Evolutionary conservation across 2,113 vertebrate species (phyloP).

Genomic region (Merops nubicus): DNA sequence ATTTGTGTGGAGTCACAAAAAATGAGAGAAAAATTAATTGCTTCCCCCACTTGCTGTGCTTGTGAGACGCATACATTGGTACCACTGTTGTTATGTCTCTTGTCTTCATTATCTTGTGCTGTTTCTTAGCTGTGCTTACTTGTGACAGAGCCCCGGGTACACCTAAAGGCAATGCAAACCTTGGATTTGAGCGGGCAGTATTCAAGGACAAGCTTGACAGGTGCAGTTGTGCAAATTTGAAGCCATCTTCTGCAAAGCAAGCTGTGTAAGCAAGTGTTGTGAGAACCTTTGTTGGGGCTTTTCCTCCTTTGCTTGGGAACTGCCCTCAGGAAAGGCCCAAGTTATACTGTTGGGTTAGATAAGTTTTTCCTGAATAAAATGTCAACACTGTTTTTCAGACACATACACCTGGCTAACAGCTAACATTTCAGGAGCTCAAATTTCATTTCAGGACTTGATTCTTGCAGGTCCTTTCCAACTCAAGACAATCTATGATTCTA

Average conservation of each 20-base stretch:
- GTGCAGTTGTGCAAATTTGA: background rate
- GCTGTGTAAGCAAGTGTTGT: background rate
- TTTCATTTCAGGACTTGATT: background rate
- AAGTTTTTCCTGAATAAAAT: background rate
- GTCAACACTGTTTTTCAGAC: background rate
- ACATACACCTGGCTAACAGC: background rate
- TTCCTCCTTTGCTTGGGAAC: background rate
- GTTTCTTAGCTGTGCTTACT: background rate
- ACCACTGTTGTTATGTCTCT: background rate
- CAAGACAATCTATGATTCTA: background rate
- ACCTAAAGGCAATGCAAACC: background rate
- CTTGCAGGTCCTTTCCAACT: background rate
- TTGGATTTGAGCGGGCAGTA: background rate
- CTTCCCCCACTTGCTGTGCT: background rate
- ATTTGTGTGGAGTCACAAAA: background rate
- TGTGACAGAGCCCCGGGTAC: background rate
- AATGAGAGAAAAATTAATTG: background rate
- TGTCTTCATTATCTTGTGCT: background rate
- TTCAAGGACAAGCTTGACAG: background rate
- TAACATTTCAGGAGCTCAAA: background rate
- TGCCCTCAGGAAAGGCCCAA: background rate
- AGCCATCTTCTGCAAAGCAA: background rate
- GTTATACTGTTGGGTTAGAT: background rate
- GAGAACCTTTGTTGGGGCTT: background rate
- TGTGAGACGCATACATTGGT: background rate